Conservation (phyloP, 2,797 vertebrate genomes). For the Myripristis jacobus region DNA sequence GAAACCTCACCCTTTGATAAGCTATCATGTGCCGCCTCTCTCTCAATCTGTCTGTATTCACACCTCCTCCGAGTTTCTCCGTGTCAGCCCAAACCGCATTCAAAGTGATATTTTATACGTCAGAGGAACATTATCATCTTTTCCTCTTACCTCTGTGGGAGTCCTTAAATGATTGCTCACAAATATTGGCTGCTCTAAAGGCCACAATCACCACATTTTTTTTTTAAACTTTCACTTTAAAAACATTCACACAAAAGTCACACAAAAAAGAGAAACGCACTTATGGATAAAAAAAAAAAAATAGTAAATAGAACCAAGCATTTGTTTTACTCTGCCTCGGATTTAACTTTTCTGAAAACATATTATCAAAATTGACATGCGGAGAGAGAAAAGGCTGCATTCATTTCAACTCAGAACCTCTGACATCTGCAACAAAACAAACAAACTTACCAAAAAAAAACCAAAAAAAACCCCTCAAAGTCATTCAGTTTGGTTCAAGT, state of each 20-base stretch:
- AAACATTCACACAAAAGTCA: constrained; percentile 42
- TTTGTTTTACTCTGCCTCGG: too few relatives aligned
- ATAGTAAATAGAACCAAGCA: constrained; percentile 1
- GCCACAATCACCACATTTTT: constrained; percentile 36
- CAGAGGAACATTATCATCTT: constrained; percentile 32
- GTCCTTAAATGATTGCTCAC: constrained; percentile 29
- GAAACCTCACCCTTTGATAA: constrained; percentile 54
- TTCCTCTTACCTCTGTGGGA: constrained; percentile 30
- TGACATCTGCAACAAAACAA: too few relatives aligned
- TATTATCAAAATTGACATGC: too few relatives aligned
- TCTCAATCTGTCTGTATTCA: constrained; percentile 49
- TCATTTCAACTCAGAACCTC: too few relatives aligned
- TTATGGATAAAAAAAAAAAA: constrained; percentile 27
- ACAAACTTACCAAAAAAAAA: too few relatives aligned
- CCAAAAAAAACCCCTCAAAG: too few relatives aligned
- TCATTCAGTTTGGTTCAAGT: too few relatives aligned
- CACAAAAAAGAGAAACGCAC: too few relatives aligned
- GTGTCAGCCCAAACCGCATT: constrained; percentile 31
- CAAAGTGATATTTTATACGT: constrained; percentile 44
- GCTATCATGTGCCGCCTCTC: constrained; percentile 51
- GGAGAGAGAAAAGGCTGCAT: too few relatives aligned
- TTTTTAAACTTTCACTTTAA: constrained; percentile 43
- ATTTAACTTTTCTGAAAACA: too few relatives aligned
- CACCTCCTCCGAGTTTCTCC: constrained; percentile 38
- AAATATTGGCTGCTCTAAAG: constrained; percentile 41